phyloP scores from a whole-genome alignment of 2,888 invertebrate genomes.

The Limnephilus rhombicus region DNA sequence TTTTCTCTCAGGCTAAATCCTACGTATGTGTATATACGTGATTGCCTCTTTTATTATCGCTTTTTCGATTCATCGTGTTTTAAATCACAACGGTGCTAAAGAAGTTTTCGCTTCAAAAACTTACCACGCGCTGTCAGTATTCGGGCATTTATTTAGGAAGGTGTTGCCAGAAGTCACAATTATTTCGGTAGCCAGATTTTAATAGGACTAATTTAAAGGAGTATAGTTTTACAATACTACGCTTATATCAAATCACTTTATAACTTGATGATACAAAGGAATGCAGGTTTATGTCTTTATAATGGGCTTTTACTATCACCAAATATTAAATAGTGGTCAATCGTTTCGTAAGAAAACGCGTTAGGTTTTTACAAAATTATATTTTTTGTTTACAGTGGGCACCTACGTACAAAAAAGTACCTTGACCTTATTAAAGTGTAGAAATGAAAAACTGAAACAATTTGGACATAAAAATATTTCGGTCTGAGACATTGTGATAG shows the following conservation, averaged over 20 bases:
- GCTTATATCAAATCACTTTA: constrained; percentile 14
- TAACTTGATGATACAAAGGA: constrained; percentile 36
- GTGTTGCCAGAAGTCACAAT: not conserved
- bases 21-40: too few species aligned
- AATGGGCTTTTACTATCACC: not conserved
- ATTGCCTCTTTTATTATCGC: too few species aligned
- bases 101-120: too few species aligned
- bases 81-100: too few species aligned
- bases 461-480: too few species aligned
- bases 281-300: constrained; percentile 5
- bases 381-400: too few species aligned
- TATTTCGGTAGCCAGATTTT: constrained; percentile 13
- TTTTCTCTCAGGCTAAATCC: too few species aligned
- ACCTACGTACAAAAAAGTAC: too few species aligned
- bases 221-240: constrained; percentile 12
- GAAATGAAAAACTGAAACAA: too few species aligned
- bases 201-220: constrained; percentile 39
- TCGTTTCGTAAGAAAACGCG: not conserved
- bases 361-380: not conserved
- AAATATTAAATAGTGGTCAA: not conserved
- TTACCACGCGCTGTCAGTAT: not conserved
- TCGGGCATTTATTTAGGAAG: not conserved
- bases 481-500: too few species aligned
- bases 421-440: too few species aligned
- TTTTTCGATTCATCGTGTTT: too few species aligned